These are phyloP conservation scores for Larimichthys crocea DNA, from an alignment of 2,113 vertebrate genomes.

Conservation along the genomic window DNA sequence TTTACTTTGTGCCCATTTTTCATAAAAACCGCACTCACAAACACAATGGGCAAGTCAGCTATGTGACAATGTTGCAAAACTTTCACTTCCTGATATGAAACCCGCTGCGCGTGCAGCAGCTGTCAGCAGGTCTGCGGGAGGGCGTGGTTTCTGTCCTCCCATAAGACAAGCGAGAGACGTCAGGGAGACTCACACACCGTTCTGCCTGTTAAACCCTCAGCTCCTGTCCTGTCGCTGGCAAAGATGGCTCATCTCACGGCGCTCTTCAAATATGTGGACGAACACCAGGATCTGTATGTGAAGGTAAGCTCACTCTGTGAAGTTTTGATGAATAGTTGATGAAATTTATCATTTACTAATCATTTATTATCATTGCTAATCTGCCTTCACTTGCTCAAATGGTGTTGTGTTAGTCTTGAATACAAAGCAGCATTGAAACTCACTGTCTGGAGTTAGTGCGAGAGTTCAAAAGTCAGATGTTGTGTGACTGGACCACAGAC, in stretches of 20 bases:
- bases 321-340: background rate
- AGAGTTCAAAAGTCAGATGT: background rate
- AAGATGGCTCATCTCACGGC: conserved; percentile 88
- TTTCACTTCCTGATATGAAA: conserved; percentile 21
- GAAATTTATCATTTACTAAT: too few species aligned
- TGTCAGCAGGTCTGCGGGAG: conserved; percentile 59
- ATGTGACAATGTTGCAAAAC: conserved; percentile 4
- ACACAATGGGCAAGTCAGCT: background rate
- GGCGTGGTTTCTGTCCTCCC: conserved; percentile 46
- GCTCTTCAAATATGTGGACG: conserved; percentile 92
- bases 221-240: conserved; percentile 25
- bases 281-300: conserved; percentile 92
- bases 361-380: background rate
- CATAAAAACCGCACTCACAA: background rate
- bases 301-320: conserved; percentile 80
- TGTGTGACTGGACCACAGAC: background rate
- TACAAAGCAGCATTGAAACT: background rate
- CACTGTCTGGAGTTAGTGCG: background rate
- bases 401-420: background rate
- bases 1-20: background rate
- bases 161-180: conserved; percentile 31
- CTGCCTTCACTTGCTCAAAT: background rate
- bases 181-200: conserved; percentile 6
- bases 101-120: background rate
- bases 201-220: conserved; percentile 59